Conservation (phyloP, 2,888 invertebrate genomes). For the Zaprionus bogoriensis region DNA sequence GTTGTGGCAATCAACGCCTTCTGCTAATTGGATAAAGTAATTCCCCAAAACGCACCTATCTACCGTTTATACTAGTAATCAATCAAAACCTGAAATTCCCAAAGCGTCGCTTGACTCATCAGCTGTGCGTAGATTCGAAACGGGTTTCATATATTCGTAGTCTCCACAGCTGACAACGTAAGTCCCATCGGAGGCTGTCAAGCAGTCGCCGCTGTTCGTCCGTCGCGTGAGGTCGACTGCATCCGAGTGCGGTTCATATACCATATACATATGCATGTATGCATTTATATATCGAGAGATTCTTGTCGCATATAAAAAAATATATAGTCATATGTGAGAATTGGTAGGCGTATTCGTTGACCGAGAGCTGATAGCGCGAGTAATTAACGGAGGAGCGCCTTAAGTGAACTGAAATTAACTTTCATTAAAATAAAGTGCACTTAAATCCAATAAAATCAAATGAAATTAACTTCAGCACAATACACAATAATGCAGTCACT, state of each 20-base stretch:
- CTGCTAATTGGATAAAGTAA: slow-evolving; percentile 18
- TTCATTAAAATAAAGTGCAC: slow-evolving; percentile 21
- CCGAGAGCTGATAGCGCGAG: slow-evolving; percentile 26
- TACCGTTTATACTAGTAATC: slow-evolving; percentile 29
- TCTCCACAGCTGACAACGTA: slow-evolving; percentile 32
- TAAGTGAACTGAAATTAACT: slow-evolving; percentile 17
- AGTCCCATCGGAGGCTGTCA: slow-evolving; percentile 33
- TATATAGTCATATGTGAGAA: slow-evolving; percentile 9
- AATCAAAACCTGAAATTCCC: slow-evolving; percentile 48
- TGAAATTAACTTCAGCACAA: slow-evolving; percentile 2
- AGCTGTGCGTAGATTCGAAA: slow-evolving; percentile 57
- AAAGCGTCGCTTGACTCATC: slow-evolving; percentile 60
- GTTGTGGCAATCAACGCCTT: too few relatives aligned
- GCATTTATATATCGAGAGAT: not conserved
- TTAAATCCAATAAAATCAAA: slow-evolving; percentile 7
- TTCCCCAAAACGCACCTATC: slow-evolving; percentile 29
- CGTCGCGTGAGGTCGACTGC: slow-evolving; percentile 57
- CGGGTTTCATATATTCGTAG: slow-evolving; percentile 47
- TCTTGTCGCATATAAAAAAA: not conserved
- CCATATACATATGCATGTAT: not conserved
- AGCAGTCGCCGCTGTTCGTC: slow-evolving; percentile 56
- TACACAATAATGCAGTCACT: slow-evolving; percentile 48
- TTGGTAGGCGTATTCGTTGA: slow-evolving; percentile 38
- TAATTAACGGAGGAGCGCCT: slow-evolving; percentile 16
- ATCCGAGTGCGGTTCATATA: slow-evolving; percentile 5